Base-by-base conservation (phyloP, 2,113 vertebrate species). In the Echinops telfairi region DNA sequence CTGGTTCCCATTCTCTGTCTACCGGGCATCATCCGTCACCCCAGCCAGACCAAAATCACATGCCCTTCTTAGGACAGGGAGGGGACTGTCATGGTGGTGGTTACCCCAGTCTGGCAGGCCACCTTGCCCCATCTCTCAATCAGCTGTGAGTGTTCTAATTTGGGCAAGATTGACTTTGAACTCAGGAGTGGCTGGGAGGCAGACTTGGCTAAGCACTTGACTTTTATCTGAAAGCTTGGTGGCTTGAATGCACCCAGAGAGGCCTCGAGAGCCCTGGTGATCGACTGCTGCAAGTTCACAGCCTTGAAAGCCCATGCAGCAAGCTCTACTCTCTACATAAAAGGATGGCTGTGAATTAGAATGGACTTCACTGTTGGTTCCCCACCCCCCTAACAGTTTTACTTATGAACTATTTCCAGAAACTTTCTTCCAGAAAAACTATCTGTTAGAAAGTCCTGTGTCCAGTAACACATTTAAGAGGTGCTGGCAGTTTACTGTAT, bases 21-120 rank as follows among this genome's bases (percentile, higher is more conserved):
- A 8, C 6, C 27, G n/a, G 9, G 47, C 15, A 62, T 64, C 60
- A 33, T 19, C 43, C 43, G 75, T 88, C 43, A 0, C 12, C 43
- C 14, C 10, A 19, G 22, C n/a, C 31, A 77, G 57, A 83, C 47
- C 23, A 1, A 3, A 0, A 31, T 31, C 38, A 1, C 0, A 0
- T 14, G 31, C 47, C 17, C 6, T 22, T 2, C 14, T 31, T 40
- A 12, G 19, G 33, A 38, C 15, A 31, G 7, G 12, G 31, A 2
- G 33, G 5, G n/a, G 31, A 22, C 60, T 33, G 78, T 70, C 29
- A 4, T 2, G 19, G 8, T 82, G 29, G 33, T n/a, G 40, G 7
- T 25, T 7, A 10, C 20, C 47, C 57, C 19, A 14, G 27, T 2
- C 47, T 9, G 38, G 31, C 68, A 75, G 47, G 38, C 14, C 25